Base-by-base conservation (phyloP, 2,888 invertebrate genomes). In the Rugalucina vietnamica region DNA sequence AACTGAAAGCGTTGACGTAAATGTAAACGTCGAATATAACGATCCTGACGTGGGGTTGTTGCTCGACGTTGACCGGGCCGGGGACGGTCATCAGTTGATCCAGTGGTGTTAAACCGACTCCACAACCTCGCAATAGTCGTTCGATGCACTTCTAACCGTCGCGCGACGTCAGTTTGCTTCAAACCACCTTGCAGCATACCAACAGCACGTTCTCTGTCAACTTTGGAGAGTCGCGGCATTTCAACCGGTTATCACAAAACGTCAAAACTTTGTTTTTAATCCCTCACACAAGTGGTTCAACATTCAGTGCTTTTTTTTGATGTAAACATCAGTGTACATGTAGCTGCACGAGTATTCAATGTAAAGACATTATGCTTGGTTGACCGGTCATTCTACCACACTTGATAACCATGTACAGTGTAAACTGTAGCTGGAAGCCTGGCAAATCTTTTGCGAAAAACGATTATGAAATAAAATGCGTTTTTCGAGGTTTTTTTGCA, bases 31-130 rank as follows among this genome's bases (percentile, higher is more conserved):
- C 77, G 0, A 10, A 77, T 77, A 43, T n/a, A 54, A 32, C 77
- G 77, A 34, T 77, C 69, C 29, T 76, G 43, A 49, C 50, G 32
- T 49, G 29, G 49, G 43, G 77, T 77, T 32, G 70, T 32, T 34
- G 14, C 65, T 18, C 65, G 32, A 34, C 34, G 65, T 34, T 65
- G 32, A 32, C 65, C 32, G 3, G 65, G 34, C 34, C 65, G 32
- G 27, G 65, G 65, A 34, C 34, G 65, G 29, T 65, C 65, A 65
- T 65, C 65, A 65, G 14, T 65, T 32, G 32, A 34, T 18, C 32
- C 65, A 34, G 34, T 8, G 32, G 34, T 34, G 65, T 65, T 65
- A 18, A 10, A 57, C 10, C 24, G 57, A 57, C 5, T 12, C 57
- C 57, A 57, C 29, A 57, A 57, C 57, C 57, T 57, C 3, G 24